These are phyloP conservation scores for Euzophera pinguis DNA, from an alignment of 2,888 invertebrate genomes.

Conservation along the genomic window DNA sequence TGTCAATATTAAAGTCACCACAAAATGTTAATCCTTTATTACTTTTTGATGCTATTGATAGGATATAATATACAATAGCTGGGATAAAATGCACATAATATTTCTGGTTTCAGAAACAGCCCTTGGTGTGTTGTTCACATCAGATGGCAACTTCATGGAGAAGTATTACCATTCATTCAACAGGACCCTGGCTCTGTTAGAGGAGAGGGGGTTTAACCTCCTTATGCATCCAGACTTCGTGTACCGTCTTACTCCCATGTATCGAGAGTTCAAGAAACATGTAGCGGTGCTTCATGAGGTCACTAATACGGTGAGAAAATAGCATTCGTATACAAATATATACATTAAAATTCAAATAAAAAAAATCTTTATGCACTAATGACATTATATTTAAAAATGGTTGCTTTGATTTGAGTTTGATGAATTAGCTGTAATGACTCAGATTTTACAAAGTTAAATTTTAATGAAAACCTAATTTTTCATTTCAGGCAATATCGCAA, in stretches of 20 bases:
- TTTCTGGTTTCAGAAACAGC: not conserved
- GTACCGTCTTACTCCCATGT: not conserved
- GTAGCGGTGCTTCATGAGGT: not conserved
- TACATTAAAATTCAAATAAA: too few species aligned
- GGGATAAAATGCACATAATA: too few species aligned
- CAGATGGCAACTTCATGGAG: constrained; percentile 22
- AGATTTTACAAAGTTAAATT: too few species aligned
- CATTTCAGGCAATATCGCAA: constrained; percentile 39
- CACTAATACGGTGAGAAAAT: constrained; percentile 7
- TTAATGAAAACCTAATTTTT: not conserved
- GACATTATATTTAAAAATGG: too few species aligned
- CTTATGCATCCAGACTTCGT: constrained; percentile 1
- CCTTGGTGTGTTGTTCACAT: constrained; percentile 2
- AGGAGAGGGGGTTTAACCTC: not conserved
- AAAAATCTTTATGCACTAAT: too few species aligned
- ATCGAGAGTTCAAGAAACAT: constrained; percentile 1
- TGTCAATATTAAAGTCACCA: too few species aligned
- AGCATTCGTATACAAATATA: too few species aligned
- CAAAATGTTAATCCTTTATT: too few species aligned
- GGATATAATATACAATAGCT: too few species aligned
- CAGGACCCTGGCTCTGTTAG: not conserved
- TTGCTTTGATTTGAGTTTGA: too few species aligned
- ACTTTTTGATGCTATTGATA: too few species aligned
- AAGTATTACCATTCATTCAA: constrained; percentile 12
- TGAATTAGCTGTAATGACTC: too few species aligned